Evolutionary conservation across 2,888 invertebrate species (phyloP), one percentile per base, ranked within the genome.

Genomic region (Tetrapedia diversipes): DNA sequence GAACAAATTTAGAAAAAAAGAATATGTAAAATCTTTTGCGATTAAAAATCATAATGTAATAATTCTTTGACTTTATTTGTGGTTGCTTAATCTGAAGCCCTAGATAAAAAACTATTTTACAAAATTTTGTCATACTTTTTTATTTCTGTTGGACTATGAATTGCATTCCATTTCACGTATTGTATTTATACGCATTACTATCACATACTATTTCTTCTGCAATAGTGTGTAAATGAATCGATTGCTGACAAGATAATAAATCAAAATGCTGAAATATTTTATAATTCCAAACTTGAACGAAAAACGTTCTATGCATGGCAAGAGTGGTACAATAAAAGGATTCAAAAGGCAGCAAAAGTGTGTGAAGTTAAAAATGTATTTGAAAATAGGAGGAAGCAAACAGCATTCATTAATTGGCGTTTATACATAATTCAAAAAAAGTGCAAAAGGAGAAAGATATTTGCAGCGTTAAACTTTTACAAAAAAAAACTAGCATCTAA

Each of bases 361-460:
- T 39, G 8, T 6, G 29, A 70, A 53, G 60, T 82, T 16, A 43
- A 45, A 29, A 24, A 39, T 6, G 71, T 69, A 63, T 37, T 73
- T 6, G 64, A 81, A 39, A 47, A 54, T 63, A 68, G 39, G 29
- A 32, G 7, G 34, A 82, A 81, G 32, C 47, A 14, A 41, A 51
- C 39, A 32, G 49, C 61, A 16, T 59, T 86, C 10, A 16, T 34
- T n/a, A 75, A 81, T 49, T 86, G 86, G 86, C 54, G 68, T 56
- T 60, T 72, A 11, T 86, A 84, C 39, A 61, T 83, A n/a, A 57
- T 77, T 51, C 47, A 39, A 49, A 86, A 83, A n/a, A 86, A 86
- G 71, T 81, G 86, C 27, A 68, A n/a, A 34, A 67, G 67, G 41
- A 82, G 84, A 63, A 84, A 78, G 59, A 64, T 61, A 0, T 77